Base-by-base conservation (phyloP, 2,797 vertebrate species). In the Arnoldichthys spilopterus region DNA sequence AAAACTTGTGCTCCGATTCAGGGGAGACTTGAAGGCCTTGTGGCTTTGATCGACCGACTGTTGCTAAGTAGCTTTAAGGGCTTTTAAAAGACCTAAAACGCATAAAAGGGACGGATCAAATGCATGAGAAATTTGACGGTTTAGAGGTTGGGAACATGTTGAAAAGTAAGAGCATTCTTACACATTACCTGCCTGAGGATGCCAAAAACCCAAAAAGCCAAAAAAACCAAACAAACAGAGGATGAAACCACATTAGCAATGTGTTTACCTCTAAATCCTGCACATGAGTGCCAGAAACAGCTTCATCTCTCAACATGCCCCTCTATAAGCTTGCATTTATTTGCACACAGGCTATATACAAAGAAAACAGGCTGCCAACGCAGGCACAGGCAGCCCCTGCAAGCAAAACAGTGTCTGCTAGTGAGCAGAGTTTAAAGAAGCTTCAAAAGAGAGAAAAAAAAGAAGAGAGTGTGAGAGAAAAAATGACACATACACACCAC, bases 1-100 rank as follows among this genome's bases (percentile, higher is more conserved):
- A 84, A 90, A 93, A 92, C 89, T 92, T 93, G 90, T 91, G 88
- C 92, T 90, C 85, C 89, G 90, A 90, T 91, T 92, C 91, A 92
- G 89, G 83, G 47, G 87, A 91, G 90, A 89, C 90, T 81, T 86
- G 87, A 89, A 90, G 89, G 83, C 87, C 78, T 84, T 74, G 88
- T 80, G 83, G 92, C 94, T 94, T 94, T 94, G 94, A 94, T 94
- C 94, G 86, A 76, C 91, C 90, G 26, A 93, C 92, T 93, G 93
- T 93, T 91, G 91, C 94, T 94, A 94, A 94, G 93, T 87, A 92
- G 92, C 91, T 94, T 94, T 93, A 82, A 89, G 86, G 85, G 89
- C 90, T 87, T 93, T 93, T 92, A 92, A 90, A 90, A 86, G 89
- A 90, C 88, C 87, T 91, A 89, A 92, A 92, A 93, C 86, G 89